Percentiles rank a stretch among this genome's conserved stretches.
These are phyloP conservation scores for Trichosurus vulpecula DNA, from an alignment of 2,797 vertebrate species.

Conservation along the genomic window DNA sequence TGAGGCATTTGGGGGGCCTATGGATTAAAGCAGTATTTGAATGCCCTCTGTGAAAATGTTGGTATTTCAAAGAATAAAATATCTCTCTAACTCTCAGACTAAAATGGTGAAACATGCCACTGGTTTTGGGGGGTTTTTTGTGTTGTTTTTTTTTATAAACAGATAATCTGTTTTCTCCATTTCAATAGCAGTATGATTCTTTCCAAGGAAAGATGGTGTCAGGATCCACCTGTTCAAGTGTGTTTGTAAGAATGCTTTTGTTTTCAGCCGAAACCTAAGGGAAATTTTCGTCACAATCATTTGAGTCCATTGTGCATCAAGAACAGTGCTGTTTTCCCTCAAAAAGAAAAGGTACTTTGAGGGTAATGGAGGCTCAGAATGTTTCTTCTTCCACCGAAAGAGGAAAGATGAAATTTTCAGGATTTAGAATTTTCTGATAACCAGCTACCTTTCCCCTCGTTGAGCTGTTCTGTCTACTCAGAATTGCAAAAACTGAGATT, in stretches of 20 bases:
- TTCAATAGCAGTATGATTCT: slow-evolving; percentile 73
- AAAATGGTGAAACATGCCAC: slow-evolving; percentile 76
- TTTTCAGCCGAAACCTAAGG: slow-evolving; percentile 68
- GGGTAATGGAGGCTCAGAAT: slow-evolving; percentile 61
- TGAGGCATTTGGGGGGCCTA: background rate
- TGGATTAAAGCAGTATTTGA: slow-evolving; percentile 5
- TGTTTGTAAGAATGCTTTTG: slow-evolving; percentile 71
- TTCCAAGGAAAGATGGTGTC: slow-evolving; percentile 72
- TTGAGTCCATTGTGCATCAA: slow-evolving; percentile 51
- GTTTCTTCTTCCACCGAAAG: slow-evolving; percentile 79
- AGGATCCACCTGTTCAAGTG: slow-evolving; percentile 74
- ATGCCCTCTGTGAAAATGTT: slow-evolving; percentile 42
- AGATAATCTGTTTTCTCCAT: slow-evolving; percentile 61
- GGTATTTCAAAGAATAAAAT: slow-evolving; percentile 42
- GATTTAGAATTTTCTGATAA: background rate
- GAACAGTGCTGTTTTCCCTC: slow-evolving; percentile 70
- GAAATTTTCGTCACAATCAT: slow-evolving; percentile 54
- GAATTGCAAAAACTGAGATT: background rate
- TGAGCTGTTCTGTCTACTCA: background rate
- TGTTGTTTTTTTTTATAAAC: slow-evolving; percentile 54
- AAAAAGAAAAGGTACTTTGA: slow-evolving; percentile 66
- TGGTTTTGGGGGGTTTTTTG: background rate
- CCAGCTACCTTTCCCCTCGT: slow-evolving; percentile 35
- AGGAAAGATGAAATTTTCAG: slow-evolving; percentile 75
- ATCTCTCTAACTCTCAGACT: slow-evolving; percentile 75